A percentile compares a stretch with the other conserved stretches of the same genome.
Conservation (phyloP, 2,113 vertebrate genomes). For the Muscicapa adusta region DNA sequence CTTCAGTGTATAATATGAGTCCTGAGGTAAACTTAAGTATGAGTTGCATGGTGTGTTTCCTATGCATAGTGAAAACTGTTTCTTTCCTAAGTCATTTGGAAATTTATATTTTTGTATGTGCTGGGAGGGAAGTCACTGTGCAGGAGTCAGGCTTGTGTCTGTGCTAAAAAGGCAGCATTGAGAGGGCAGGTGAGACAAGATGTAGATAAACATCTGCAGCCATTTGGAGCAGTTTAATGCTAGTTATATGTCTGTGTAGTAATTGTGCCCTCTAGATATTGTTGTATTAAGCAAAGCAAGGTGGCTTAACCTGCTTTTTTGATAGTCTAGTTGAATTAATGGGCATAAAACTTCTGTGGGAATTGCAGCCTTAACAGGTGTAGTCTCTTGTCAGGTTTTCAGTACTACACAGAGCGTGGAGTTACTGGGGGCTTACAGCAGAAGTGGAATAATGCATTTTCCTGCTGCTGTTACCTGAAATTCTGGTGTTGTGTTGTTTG, state of each 20-base stretch:
- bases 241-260: not conserved
- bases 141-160: not conserved
- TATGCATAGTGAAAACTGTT: not conserved
- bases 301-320: not conserved
- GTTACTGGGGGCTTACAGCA: not conserved
- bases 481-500: not conserved
- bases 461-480: not conserved
- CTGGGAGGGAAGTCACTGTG: not conserved
- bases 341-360: not conserved
- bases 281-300: not conserved
- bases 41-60: not conserved
- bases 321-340: not conserved
- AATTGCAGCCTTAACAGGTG: not conserved
- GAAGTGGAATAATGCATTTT: not conserved
- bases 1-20: not conserved
- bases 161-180: not conserved
- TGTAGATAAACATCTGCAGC: not conserved
- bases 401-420: not conserved
- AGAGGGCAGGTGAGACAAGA: not conserved
- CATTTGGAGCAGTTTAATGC: not conserved
- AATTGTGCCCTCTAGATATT: not conserved
- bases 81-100: not conserved
- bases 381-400: not conserved
- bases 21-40: not conserved
- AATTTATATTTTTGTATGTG: not conserved